Conservation (phyloP, 2,888 invertebrate genomes). For the Dasypolia templi region DNA sequence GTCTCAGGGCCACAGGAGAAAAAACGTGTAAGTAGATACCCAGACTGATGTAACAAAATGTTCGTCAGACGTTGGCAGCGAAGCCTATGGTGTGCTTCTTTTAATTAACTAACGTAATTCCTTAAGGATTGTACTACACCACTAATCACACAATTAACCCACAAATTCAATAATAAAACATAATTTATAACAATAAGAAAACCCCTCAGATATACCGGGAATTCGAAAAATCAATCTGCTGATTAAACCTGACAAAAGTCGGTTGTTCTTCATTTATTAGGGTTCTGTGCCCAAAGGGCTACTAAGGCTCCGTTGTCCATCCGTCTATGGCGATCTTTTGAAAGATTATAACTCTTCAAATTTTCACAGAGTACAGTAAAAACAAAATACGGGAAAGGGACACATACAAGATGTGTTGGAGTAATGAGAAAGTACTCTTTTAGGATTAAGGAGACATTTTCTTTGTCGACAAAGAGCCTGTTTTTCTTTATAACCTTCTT, state of each 20-base stretch:
- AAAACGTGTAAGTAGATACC: too few species aligned
- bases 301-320: background rate
- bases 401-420: too few species aligned
- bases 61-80: background rate
- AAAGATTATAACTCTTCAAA: background rate
- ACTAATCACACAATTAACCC: background rate
- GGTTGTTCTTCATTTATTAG: background rate
- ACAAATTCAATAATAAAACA: conserved; percentile 3
- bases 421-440: conserved; percentile 1
- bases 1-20: too few species aligned
- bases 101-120: background rate
- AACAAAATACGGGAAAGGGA: too few species aligned
- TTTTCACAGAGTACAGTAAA: background rate
- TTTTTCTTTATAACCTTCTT: too few species aligned
- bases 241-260: conserved; percentile 15
- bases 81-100: background rate
- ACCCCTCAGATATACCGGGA: background rate
- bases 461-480: background rate
- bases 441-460: conserved; percentile 19
- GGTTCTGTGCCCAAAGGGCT: background rate
- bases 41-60: background rate
- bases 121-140: background rate
- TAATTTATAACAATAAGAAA: conserved; percentile 21
- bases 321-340: background rate
- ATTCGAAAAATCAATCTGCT: conserved; percentile 24